These are phyloP conservation scores for Pedicia rivosa DNA, from an alignment of 2,888 invertebrate species.

Conservation along the genomic window DNA sequence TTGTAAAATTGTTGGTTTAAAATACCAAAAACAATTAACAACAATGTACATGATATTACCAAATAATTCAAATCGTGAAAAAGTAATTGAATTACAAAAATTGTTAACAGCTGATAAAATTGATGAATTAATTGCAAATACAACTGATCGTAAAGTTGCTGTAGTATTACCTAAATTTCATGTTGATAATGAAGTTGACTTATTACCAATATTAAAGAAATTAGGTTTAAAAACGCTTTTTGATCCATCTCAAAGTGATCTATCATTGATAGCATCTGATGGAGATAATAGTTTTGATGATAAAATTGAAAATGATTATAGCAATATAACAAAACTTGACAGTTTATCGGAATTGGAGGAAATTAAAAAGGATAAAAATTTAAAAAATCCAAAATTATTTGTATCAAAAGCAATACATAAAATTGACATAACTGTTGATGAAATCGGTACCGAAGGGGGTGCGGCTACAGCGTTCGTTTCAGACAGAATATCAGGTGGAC, in stretches of 20 bases:
- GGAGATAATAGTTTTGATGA: no score
- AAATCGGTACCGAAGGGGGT: conserved; percentile 50
- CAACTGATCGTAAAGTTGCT: conserved; percentile 29
- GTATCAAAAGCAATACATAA: conserved; percentile 44
- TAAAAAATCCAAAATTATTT: conserved; percentile 33
- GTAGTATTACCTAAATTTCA: conserved; percentile 57
- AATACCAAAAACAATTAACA: conserved; percentile 44
- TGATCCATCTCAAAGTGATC: conserved; percentile 59
- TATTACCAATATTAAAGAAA: conserved; percentile 36
- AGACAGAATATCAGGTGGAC: conserved; percentile 35
- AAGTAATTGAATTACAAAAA: conserved; percentile 31
- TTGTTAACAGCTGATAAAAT: conserved; percentile 31
- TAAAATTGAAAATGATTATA: no score
- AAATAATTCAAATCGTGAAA: conserved; percentile 30
- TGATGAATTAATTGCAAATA: conserved; percentile 24
- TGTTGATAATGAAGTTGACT: conserved; percentile 38
- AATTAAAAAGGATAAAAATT: no score
- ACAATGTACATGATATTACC: conserved; percentile 46
- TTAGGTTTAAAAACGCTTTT: conserved; percentile 51
- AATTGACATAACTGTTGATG: conserved; percentile 41
- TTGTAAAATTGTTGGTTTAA: conserved; percentile 45
- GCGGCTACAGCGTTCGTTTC: conserved; percentile 39
- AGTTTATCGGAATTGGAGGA: no score
- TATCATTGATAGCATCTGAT: conserved; percentile 44
- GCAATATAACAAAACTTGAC: no score